These are phyloP conservation scores for Anolis apletophallus DNA, from an alignment of 2,797 vertebrate species.

Conservation along the genomic window DNA sequence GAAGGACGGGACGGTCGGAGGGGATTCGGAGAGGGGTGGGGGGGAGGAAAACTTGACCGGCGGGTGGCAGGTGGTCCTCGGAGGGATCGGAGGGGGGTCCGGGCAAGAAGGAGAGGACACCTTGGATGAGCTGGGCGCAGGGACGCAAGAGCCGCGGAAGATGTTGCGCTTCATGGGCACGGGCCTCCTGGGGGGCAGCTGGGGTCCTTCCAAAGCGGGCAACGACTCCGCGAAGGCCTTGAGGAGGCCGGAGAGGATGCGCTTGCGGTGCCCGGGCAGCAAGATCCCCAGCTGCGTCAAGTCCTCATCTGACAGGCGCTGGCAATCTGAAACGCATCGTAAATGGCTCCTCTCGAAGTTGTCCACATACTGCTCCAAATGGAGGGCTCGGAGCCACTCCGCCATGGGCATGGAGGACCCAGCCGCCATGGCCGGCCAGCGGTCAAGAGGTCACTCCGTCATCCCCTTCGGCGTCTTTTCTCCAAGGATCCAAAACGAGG, in stretches of 20 bases:
- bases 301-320: conserved; percentile 75
- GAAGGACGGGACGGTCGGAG: fast-evolving
- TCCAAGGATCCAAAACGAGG: no score
- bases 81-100: conserved; percentile 86
- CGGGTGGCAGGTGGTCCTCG: conserved; percentile 84
- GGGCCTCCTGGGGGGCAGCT: conserved; percentile 65
- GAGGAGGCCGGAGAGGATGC: conserved; percentile 88
- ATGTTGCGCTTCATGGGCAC: conserved; percentile 87
- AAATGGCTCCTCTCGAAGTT: conserved; percentile 81
- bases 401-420: conserved; percentile 74
- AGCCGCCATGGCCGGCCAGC: conserved; percentile 55
- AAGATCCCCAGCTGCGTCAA: conserved; percentile 84
- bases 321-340: conserved; percentile 80
- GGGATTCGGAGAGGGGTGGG: background rate
- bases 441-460: no score
- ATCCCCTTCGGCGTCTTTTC: no score
- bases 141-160: conserved; percentile 65
- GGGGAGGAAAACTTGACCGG: conserved; percentile 81
- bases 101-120: fast-evolving
- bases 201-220: fast-evolving
- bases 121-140: fast-evolving
- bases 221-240: conserved; percentile 63
- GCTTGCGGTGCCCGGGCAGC: conserved; percentile 89
- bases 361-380: conserved; percentile 86
- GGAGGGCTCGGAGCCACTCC: conserved; percentile 86